Percentiles rank a stretch among this genome's conserved stretches.
phyloP scores from a whole-genome alignment of 2,888 invertebrate genomes.

The Cantharis lateralis region DNA sequence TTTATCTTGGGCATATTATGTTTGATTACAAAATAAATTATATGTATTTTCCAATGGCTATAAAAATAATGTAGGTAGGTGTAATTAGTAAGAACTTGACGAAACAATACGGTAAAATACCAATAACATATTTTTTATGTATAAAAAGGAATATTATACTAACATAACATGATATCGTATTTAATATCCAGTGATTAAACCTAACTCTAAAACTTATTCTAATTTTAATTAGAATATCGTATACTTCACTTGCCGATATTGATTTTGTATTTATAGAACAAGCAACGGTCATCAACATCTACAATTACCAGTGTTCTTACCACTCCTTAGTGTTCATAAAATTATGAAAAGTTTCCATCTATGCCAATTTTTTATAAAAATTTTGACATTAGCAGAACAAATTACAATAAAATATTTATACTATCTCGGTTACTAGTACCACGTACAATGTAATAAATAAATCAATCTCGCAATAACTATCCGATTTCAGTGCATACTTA shows the following conservation, averaged over 20 bases:
- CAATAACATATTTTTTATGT: too few species aligned
- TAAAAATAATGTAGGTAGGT: neutral
- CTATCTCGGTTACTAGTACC: neutral
- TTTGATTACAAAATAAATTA: neutral
- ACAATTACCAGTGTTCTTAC: neutral
- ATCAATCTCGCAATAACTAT: neutral
- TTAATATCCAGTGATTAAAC: neutral
- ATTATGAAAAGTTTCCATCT: neutral
- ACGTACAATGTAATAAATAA: neutral
- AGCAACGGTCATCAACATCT: neutral
- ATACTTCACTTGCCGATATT: neutral
- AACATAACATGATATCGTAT: too few species aligned
- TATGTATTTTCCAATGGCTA: neutral
- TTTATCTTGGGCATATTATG: neutral
- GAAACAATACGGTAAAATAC: too few species aligned
- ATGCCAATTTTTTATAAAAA: neutral
- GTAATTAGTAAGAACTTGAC: too few species aligned
- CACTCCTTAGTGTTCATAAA: neutral
- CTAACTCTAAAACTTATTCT: neutral
- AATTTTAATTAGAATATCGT: neutral
- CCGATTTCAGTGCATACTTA: neutral
- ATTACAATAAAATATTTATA: neutral
- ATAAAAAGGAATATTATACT: too few species aligned
- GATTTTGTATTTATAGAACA: neutral
- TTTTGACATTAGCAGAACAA: neutral